These are phyloP conservation scores for Polydrusus tereticollis DNA, from an alignment of 2,888 invertebrate species.

Conservation along the genomic window DNA sequence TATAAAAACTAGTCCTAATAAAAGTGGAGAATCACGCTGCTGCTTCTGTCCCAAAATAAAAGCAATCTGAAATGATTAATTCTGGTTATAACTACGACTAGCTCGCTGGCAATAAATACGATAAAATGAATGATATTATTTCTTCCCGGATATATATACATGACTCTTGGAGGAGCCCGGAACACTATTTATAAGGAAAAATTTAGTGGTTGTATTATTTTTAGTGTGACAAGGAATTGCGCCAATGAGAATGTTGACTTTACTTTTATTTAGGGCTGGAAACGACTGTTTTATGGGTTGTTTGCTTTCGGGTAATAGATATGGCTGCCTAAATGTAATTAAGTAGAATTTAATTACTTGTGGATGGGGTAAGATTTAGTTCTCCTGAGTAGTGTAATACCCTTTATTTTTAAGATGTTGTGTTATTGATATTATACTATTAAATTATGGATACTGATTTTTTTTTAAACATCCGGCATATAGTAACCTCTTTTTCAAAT, in stretches of 20 bases:
- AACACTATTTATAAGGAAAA: conserved; percentile 36
- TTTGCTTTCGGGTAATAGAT: conserved; percentile 25
- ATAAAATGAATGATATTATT: conserved; percentile 36
- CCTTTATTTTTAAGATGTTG: neutral
- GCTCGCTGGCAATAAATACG: conserved; percentile 25
- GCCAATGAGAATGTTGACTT: conserved; percentile 12
- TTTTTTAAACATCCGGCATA: too few relatives aligned
- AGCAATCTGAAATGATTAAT: conserved; percentile 28
- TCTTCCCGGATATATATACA: conserved; percentile 31
- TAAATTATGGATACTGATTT: too few relatives aligned
- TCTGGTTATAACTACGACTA: conserved; percentile 20
- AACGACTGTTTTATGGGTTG: conserved; percentile 30
- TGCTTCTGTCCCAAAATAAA: conserved; percentile 16
- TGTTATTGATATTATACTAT: too few relatives aligned
- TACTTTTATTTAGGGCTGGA: conserved; percentile 21
- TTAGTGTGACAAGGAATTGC: conserved; percentile 23
- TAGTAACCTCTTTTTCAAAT: too few relatives aligned
- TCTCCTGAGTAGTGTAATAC: neutral
- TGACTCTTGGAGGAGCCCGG: conserved; percentile 18
- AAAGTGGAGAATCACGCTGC: neutral
- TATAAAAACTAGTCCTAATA: neutral
- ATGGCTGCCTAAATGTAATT: conserved; percentile 4
- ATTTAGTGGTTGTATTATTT: conserved; percentile 47
- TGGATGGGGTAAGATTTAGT: neutral
- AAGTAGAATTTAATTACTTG: conserved; percentile 19